phyloP scores from a whole-genome alignment of 2,797 vertebrate genomes.

The Spatula clypeata region DNA sequence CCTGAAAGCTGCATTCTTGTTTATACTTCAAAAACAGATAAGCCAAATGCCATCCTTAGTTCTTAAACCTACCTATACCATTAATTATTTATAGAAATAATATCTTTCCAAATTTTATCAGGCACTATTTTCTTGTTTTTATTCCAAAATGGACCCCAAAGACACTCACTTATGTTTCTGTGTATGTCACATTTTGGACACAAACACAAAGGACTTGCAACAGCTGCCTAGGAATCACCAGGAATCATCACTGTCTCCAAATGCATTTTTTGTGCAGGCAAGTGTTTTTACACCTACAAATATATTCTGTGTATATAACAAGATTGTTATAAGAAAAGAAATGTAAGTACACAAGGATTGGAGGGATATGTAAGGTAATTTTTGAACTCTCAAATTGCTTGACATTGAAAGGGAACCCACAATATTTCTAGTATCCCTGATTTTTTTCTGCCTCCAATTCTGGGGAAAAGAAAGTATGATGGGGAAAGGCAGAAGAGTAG shows the following conservation, averaged over 20 bases:
- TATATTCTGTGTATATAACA: background rate
- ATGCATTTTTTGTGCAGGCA: background rate
- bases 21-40: slow-evolving; percentile 6
- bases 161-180: background rate
- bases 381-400: background rate
- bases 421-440: background rate
- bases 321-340: background rate
- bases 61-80: slow-evolving; percentile 3
- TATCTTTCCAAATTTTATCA: background rate
- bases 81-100: background rate
- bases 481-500: background rate
- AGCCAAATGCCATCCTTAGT: background rate
- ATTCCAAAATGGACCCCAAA: background rate
- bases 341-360: background rate
- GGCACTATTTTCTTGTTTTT: background rate
- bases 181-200: background rate
- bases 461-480: background rate
- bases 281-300: background rate
- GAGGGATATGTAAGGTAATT: background rate
- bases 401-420: background rate
- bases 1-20: slow-evolving; percentile 29
- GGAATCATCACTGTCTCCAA: background rate
- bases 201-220: background rate
- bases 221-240: background rate
- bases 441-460: background rate